These are phyloP conservation scores for Phortica magna DNA, from an alignment of 2,888 invertebrate species.

Conservation along the genomic window DNA sequence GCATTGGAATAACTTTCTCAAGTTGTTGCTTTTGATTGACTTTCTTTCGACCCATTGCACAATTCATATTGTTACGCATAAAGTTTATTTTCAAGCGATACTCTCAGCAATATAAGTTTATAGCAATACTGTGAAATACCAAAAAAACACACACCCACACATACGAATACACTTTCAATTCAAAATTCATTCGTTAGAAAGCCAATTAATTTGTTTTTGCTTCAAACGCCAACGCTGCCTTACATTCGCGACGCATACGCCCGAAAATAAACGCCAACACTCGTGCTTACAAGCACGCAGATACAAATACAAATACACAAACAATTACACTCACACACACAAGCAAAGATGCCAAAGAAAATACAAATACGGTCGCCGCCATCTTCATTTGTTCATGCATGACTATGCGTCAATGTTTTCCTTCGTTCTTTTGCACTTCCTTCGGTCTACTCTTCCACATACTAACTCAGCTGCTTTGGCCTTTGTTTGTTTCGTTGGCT, in stretches of 20 bases:
- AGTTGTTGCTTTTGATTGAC: too few species aligned
- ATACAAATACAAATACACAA: slow-evolving; percentile 37
- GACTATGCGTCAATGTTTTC: slow-evolving; percentile 55
- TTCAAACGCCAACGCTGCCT: slow-evolving; percentile 46
- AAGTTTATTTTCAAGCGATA: background rate
- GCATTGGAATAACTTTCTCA: too few species aligned
- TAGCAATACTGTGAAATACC: background rate
- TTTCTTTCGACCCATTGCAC: too few species aligned
- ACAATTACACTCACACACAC: slow-evolving; percentile 14
- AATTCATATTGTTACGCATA: too few species aligned
- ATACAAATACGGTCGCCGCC: slow-evolving; percentile 13
- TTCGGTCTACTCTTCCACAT: background rate
- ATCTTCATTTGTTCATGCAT: slow-evolving; percentile 62
- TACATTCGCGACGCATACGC: slow-evolving; percentile 54
- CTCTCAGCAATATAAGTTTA: background rate
- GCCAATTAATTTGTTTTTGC: slow-evolving; percentile 58
- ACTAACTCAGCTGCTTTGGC: background rate
- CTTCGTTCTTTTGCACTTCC: slow-evolving; percentile 5
- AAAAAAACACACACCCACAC: background rate
- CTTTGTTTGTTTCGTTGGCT: slow-evolving; percentile 52
- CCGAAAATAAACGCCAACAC: slow-evolving; percentile 49
- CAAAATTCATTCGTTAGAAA: slow-evolving; percentile 54
- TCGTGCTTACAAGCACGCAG: slow-evolving; percentile 1
- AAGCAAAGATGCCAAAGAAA: slow-evolving; percentile 36
- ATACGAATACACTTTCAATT: background rate